Evolutionary conservation across 37 sponge, comb jelly and placozoan genomes (phyloP).

Genomic region (Hexactinellida sp.): DNA sequence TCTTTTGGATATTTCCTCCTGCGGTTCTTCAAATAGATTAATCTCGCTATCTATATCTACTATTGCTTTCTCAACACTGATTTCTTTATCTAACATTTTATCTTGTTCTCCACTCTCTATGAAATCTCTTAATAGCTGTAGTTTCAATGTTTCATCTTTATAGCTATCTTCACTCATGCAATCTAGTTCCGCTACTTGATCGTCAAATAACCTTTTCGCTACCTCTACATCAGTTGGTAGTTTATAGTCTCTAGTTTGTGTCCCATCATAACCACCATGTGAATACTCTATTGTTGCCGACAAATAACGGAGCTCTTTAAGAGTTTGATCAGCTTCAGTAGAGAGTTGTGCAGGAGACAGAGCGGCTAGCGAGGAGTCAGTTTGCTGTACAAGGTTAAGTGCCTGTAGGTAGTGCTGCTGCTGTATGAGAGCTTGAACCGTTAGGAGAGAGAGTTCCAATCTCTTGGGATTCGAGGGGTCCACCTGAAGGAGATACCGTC

Average conservation of each 20-base stretch:
- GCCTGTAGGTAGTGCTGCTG: background rate
- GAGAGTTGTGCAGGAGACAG: background rate
- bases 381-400: background rate
- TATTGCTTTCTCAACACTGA: background rate
- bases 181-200: background rate
- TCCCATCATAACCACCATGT: no score
- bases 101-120: background rate
- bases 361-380: background rate
- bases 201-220: background rate
- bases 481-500: conserved; percentile 2
- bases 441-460: background rate
- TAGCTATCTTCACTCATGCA: background rate
- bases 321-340: background rate
- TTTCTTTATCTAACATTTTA: background rate
- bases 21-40: no score
- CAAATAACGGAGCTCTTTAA: conserved; percentile 54
- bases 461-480: background rate
- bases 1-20: no score
- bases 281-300: no score
- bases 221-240: background rate
- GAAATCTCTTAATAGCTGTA: background rate
- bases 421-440: background rate
- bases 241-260: no score
- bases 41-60: no score
- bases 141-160: background rate